Conservation (phyloP, 2,888 invertebrate species). For the Drosophila nr. medialis region DNA sequence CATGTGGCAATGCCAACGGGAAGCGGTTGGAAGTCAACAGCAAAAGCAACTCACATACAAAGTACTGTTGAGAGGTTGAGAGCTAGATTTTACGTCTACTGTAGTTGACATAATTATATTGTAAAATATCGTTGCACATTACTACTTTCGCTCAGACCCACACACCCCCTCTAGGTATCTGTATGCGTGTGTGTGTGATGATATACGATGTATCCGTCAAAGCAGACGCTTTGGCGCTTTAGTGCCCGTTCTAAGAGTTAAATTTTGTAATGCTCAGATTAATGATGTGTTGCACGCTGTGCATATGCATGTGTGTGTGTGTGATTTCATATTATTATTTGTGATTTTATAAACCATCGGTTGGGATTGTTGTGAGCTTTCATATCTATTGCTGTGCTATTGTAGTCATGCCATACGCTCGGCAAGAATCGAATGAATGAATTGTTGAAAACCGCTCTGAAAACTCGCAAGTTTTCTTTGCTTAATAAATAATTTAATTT, state of each 20-base stretch:
- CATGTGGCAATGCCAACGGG: slow-evolving; percentile 16
- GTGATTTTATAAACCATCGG: slow-evolving; percentile 48
- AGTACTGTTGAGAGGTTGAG: slow-evolving; percentile 72
- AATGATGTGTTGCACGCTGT: slow-evolving; percentile 56
- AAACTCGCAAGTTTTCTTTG: not conserved
- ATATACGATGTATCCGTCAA: slow-evolving; percentile 62
- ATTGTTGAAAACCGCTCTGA: not conserved
- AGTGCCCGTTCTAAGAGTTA: slow-evolving; percentile 13
- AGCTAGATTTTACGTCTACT: slow-evolving; percentile 69
- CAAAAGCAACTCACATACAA: slow-evolving; percentile 44
- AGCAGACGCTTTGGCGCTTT: slow-evolving; percentile 36
- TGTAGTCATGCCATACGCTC: not conserved
- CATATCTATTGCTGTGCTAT: slow-evolving; percentile 20
- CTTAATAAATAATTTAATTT: not conserved
- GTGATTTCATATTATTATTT: slow-evolving; percentile 56
- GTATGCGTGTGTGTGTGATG: slow-evolving; percentile 27
- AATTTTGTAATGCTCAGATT: slow-evolving; percentile 61
- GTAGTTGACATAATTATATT: slow-evolving; percentile 79
- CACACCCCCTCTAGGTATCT: slow-evolving; percentile 1
- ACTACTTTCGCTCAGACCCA: slow-evolving; percentile 4
- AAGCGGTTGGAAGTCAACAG: slow-evolving; percentile 3
- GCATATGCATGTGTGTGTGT: too few species aligned
- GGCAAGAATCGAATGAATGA: not conserved
- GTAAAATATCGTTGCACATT: slow-evolving; percentile 74
- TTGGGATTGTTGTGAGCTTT: too few species aligned